These are phyloP conservation scores for Megalurothrips usitatus DNA, from an alignment of 2,888 invertebrate species.

Conservation along the genomic window DNA sequence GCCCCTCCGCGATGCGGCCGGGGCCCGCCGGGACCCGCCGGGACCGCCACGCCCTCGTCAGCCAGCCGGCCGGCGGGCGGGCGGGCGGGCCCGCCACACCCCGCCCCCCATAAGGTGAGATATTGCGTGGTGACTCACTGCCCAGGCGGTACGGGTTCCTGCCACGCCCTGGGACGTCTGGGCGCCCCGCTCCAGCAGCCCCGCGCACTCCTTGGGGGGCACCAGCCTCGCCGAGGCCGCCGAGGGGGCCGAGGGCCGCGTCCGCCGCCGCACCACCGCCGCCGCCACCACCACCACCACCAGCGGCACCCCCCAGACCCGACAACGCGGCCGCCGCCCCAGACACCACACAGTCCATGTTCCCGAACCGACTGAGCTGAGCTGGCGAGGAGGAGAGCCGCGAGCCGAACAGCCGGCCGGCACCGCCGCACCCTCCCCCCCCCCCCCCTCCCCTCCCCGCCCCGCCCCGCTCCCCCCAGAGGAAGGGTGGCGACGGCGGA, in stretches of 20 bases:
- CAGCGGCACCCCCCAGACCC: conserved; percentile 17
- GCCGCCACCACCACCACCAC: background rate
- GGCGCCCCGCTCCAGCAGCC: conserved; percentile 36
- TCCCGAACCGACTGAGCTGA: background rate
- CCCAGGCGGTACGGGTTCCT: background rate
- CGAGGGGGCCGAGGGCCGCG: background rate
- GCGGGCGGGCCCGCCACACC: background rate
- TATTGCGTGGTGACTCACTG: conserved; percentile 3
- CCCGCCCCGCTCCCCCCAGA: conserved; percentile 1
- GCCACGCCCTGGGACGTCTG: conserved; percentile 40
- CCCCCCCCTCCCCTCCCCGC: background rate
- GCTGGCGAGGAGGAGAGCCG: background rate
- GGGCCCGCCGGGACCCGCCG: conserved; percentile 31
- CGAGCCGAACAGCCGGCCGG: background rate
- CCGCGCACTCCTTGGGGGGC: conserved; percentile 37
- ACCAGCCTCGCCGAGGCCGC: background rate
- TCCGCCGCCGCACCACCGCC: background rate
- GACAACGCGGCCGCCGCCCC: conserved; percentile 31
- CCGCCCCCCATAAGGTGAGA: background rate
- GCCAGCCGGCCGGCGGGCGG: too few relatives aligned
- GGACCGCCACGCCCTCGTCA: conserved; percentile 33
- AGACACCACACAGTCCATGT: conserved; percentile 30
- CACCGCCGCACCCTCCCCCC: background rate
- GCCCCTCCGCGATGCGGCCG: background rate
- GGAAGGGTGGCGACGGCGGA: background rate